Evolutionary conservation across 1,140 invertebrate species (phyloP).

Genomic region (Zelostemma sp.): DNA sequence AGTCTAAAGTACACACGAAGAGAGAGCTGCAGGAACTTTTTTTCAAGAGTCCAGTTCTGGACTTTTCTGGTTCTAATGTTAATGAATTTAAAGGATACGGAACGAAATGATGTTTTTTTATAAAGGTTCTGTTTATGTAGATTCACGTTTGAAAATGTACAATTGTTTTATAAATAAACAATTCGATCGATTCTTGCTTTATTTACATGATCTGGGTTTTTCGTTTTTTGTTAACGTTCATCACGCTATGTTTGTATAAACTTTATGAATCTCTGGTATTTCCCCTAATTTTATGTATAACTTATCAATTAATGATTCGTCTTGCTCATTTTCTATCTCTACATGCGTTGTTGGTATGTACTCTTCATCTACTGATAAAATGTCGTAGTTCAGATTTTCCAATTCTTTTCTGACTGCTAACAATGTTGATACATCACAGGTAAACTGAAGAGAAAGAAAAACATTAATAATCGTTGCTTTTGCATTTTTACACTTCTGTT

Average conservation of each 20-base stretch:
- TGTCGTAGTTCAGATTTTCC: slow-evolving; percentile 64
- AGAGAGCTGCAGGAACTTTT: slow-evolving; percentile 56
- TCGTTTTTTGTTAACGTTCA: slow-evolving; percentile 2
- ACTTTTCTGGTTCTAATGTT: slow-evolving; percentile 63
- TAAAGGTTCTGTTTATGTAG: slow-evolving; percentile 5
- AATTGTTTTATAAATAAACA: not conserved
- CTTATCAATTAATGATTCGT: slow-evolving; percentile 58
- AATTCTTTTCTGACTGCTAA: slow-evolving; percentile 58
- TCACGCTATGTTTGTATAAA: slow-evolving; percentile 70
- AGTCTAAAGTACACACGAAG: slow-evolving; percentile 35
- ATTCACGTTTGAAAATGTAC: not conserved
- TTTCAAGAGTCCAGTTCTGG: slow-evolving; percentile 39
- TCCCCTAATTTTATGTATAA: slow-evolving; percentile 65
- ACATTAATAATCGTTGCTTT: slow-evolving; percentile 16
- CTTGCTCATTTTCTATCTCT: slow-evolving; percentile 62
- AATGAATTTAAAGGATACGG: slow-evolving; percentile 63
- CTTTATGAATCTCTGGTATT: slow-evolving; percentile 66
- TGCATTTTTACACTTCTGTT: not conserved
- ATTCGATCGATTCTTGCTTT: not conserved
- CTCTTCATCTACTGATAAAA: slow-evolving; percentile 65
- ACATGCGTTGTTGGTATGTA: slow-evolving; percentile 67
- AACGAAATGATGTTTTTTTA: slow-evolving; percentile 5
- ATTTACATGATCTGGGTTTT: not conserved
- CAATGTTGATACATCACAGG: slow-evolving; percentile 56
- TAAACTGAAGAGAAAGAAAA: slow-evolving; percentile 62